A percentile compares a stretch with the other conserved stretches of the same genome.
phyloP scores from a whole-genome alignment of 2,113 vertebrate species.

The Caretta caretta region DNA sequence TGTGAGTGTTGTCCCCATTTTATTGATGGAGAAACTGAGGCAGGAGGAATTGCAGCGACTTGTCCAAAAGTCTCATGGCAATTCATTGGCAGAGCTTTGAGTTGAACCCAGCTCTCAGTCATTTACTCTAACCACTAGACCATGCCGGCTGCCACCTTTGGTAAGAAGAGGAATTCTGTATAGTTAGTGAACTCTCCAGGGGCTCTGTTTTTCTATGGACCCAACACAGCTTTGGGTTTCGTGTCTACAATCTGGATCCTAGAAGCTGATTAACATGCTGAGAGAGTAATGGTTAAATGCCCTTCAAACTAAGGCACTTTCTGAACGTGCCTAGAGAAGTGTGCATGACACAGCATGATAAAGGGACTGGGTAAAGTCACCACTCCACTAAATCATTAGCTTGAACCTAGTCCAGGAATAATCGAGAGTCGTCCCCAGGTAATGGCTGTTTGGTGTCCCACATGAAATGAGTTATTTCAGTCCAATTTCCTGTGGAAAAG shows the following conservation, averaged over 20 bases:
- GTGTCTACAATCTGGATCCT: not conserved
- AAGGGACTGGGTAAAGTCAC: not conserved
- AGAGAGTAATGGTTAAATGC: not conserved
- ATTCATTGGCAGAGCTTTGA: not conserved
- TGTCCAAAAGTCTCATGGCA: not conserved
- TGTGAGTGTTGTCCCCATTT: not conserved
- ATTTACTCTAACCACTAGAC: not conserved
- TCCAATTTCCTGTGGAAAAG: not conserved
- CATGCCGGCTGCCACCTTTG: not conserved
- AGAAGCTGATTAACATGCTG: conserved; percentile 7
- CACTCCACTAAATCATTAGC: not conserved
- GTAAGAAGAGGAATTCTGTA: not conserved
- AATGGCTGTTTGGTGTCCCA: not conserved
- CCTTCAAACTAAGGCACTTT: not conserved
- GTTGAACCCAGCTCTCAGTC: not conserved
- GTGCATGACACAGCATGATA: fast-evolving
- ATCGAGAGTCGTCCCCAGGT: not conserved
- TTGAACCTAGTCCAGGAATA: not conserved
- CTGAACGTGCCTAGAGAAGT: fast-evolving
- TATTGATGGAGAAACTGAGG: not conserved
- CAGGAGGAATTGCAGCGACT: not conserved
- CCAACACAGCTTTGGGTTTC: not conserved
- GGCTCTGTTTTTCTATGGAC: conserved; percentile 15
- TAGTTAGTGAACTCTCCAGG: not conserved
- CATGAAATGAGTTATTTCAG: not conserved